Base-by-base conservation (phyloP, 2,113 vertebrate species). In the Bubo scandiacus region DNA sequence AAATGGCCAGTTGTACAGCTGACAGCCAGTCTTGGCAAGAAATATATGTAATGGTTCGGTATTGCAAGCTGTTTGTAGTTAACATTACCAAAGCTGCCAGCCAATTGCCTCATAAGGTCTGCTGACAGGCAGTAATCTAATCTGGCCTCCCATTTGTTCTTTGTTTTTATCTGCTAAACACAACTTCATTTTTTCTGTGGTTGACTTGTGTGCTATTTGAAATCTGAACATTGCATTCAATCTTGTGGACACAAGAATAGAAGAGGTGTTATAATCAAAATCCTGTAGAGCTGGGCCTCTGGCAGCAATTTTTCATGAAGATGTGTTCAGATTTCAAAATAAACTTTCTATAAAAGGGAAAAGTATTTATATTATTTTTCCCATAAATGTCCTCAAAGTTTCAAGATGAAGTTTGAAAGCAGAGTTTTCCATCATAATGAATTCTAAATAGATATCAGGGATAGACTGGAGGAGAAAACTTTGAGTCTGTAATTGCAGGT, bases 101-200 rank as follows among this genome's bases (percentile, higher is more conserved):
- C 88, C 96, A 75, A 77, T 94, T 92, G 86, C 83, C 72, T 90
- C 88, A 57, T 92, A 94, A 96, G 43, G 81, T 87, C 72, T 96
- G 96, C 93, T 97, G 97, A 97, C 95, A 97, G 79, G 78, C 93
- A 96, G 92, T 96, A 97, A 96, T 96, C 96, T 97, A 94, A 94
- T 97, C 90, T 97, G 84, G 70, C 42, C 52, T 96, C 68, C 89
- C 89, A 96, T 96, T 97, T 97, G 93, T 94, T 97, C 92, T 90
- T 94, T 92, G 79, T 88, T 97, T 97, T 97, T 97, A 96, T 96
- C 95, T 65, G 38, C 75, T 94, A 82, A 96, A 90, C 49, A 78
- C 66, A 63, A 79, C 90, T 96, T 96, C 65, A 78, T 94, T 84
- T 93, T 96, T 86, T 85, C 40, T 0, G 1, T 85, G 62, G 55